Conservation (phyloP, 2,113 vertebrate species). For the Monarcha castaneiventris region DNA sequence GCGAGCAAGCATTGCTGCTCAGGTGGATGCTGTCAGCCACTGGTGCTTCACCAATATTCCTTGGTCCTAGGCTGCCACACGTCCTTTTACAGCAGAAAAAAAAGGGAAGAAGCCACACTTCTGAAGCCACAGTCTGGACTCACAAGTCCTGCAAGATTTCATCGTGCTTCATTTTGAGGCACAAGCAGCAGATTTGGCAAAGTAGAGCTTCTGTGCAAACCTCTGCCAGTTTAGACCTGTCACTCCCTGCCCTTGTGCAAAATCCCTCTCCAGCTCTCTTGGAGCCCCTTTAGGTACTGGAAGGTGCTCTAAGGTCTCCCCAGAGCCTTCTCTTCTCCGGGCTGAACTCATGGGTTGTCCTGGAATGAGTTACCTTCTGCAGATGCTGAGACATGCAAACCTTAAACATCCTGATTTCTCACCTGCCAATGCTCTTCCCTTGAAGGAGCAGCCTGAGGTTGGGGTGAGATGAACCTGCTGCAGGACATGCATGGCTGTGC, state of each 20-base stretch:
- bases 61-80: background rate
- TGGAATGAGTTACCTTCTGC: background rate
- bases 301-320: background rate
- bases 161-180: background rate
- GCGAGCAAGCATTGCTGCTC: rapidly evolving
- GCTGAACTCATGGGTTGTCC: background rate
- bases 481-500: background rate
- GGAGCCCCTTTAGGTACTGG: background rate
- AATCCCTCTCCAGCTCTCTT: background rate
- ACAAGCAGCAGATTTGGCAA: background rate
- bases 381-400: background rate
- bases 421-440: background rate
- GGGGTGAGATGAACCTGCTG: background rate
- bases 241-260: background rate
- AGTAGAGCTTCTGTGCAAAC: background rate
- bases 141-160: background rate
- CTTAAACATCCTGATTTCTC: background rate
- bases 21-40: background rate
- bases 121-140: background rate
- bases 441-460: background rate
- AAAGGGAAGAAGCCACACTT: background rate
- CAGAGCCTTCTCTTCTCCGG: background rate
- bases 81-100: background rate
- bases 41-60: rapidly evolving
- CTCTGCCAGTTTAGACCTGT: background rate